Percentiles rank a stretch among this genome's conserved stretches.
Conservation (phyloP, 2,888 invertebrate species). For the Platycheirus albimanus region DNA sequence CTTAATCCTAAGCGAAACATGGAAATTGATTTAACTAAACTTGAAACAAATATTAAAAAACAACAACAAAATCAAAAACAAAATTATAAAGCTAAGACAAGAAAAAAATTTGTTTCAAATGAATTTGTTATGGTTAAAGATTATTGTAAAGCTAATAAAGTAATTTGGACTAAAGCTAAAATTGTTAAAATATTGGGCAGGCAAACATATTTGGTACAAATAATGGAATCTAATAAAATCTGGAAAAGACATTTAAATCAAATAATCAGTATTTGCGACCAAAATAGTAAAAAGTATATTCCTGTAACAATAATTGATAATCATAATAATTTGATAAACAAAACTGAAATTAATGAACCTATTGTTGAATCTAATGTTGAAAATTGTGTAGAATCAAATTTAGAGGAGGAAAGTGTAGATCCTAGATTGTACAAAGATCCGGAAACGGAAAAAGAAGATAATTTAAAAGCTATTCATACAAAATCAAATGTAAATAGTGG, state of each 20-base stretch:
- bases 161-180: slow-evolving; percentile 23
- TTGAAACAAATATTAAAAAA: slow-evolving; percentile 3
- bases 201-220: slow-evolving; percentile 13
- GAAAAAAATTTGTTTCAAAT: slow-evolving; percentile 2
- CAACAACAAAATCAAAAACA: slow-evolving; percentile 12
- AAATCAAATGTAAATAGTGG: too few species aligned
- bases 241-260: slow-evolving; percentile 27
- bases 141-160: slow-evolving; percentile 17
- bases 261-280: neutral
- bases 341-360: neutral
- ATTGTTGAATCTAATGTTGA: neutral
- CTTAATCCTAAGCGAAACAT: slow-evolving; percentile 31
- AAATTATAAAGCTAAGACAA: slow-evolving; percentile 21
- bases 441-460: too few species aligned
- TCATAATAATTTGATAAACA: too few species aligned
- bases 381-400: too few species aligned
- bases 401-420: too few species aligned
- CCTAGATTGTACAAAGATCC: too few species aligned
- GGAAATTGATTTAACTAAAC: slow-evolving; percentile 12
- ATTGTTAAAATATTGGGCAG: slow-evolving; percentile 8
- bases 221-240: slow-evolving; percentile 8
- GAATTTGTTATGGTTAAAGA: slow-evolving; percentile 17
- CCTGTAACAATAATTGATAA: neutral
- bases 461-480: too few species aligned
- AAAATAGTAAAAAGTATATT: neutral